These are phyloP conservation scores for Heliconius ethilla DNA, from an alignment of 2,888 invertebrate genomes.

Conservation along the genomic window DNA sequence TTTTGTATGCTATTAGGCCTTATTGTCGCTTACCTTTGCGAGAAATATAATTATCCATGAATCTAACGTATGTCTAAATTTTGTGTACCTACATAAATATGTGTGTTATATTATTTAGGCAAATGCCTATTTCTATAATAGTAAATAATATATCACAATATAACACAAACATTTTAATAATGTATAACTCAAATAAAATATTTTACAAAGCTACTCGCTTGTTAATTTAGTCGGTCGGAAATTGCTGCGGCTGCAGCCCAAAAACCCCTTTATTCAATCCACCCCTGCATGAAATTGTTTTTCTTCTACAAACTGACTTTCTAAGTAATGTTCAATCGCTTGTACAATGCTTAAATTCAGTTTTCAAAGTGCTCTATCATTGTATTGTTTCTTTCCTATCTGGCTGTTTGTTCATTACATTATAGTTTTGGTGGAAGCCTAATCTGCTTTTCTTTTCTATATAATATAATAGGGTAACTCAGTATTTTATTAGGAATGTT, in stretches of 20 bases:
- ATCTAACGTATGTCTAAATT: not conserved
- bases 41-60: constrained; percentile 1
- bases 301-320: constrained; percentile 88
- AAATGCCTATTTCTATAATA: not conserved
- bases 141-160: not conserved
- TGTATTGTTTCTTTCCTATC: constrained; percentile 90
- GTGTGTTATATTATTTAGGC: not conserved
- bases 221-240: constrained; percentile 49
- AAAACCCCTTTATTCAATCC: constrained; percentile 57
- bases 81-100: not conserved
- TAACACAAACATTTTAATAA: too few species aligned
- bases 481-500: too few species aligned
- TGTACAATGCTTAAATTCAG: constrained; percentile 86
- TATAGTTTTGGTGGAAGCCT: constrained; percentile 92
- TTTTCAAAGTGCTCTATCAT: constrained; percentile 85
- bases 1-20: constrained; percentile 28
- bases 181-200: too few species aligned
- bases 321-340: constrained; percentile 86
- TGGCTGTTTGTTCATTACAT: constrained; percentile 93
- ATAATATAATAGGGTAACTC: constrained; percentile 68
- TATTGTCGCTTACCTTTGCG: constrained; percentile 25
- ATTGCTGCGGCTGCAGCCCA: constrained; percentile 72
- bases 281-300: constrained; percentile 89
- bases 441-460: constrained; percentile 89
- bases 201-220: too few species aligned